Evolutionary conservation across 2,113 vertebrate genomes (phyloP), one percentile per base, ranked within the genome.

Genomic region (Rhinoderma darwinii): DNA sequence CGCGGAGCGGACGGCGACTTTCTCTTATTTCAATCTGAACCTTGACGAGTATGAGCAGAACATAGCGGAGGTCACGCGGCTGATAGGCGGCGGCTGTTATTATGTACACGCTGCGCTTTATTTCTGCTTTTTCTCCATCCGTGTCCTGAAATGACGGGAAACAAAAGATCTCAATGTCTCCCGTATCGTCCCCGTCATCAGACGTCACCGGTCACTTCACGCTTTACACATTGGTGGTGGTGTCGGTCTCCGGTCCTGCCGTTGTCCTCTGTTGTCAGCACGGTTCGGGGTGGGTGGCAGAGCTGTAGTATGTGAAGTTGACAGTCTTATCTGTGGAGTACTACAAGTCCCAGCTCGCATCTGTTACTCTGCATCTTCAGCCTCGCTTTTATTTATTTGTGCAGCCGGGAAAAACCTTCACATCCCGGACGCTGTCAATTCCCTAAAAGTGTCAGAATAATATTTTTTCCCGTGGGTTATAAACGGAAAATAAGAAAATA

Each of bases 51-150:
- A 56, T 68, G 44, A 72, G 30, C 7, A 7, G 72, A 50, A 35
- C 75, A 37, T 51, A n/a, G 84, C 76, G 25, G 56, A 81, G 85
- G 85, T 82, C 66, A 22, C 27, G 14, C 15, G n/a, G 39, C 47
- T 81, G 66, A 87, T 81, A 63, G 74, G 78, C 66, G 39, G 68
- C 6, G 85, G 41, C 15, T 41, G 66, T 72, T 84, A 41, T 85
- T 81, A 80, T 54, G 63, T 35, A 70, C 76, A 54, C 61, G 43
- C 59, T 70, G 27, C 66, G 37, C 84, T 79, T 80, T 82, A 81
- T 82, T 74, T 77, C 77, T 44, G 30, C 44, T 79, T 22, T 37
- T 59, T 82, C 35, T 82, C 37, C 25, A 30, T 41, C 59, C 1
- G 12, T 43, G 63, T 37, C 37, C 54, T 72, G 63, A 12, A 54